Evolutionary conservation across 2,113 vertebrate genomes (phyloP).

Genomic region (Gulo gulo): DNA sequence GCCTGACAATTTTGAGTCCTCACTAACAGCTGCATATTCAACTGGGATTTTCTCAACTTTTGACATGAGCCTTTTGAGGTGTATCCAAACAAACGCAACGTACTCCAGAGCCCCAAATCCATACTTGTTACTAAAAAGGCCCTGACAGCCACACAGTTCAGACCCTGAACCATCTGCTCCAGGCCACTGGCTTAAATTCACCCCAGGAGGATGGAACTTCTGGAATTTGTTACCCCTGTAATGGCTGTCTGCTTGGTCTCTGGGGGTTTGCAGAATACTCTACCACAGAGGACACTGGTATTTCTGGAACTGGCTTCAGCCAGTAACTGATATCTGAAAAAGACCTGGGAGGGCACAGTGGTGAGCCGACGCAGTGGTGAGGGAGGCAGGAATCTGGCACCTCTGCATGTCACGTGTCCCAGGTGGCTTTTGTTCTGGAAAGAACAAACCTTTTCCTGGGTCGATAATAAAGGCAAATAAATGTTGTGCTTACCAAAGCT

Average conservation of each 20-base stretch:
- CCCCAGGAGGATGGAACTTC: not conserved
- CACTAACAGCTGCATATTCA: not conserved
- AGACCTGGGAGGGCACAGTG: not conserved
- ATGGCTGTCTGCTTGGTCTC: slow-evolving; percentile 3
- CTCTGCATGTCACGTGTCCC: not conserved
- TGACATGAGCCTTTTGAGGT: not conserved
- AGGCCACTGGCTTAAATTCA: not conserved
- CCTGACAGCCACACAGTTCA: not conserved
- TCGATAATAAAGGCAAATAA: slow-evolving; percentile 36
- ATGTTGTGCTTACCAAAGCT: slow-evolving; percentile 12
- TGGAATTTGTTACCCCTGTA: not conserved
- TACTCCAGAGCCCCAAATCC: not conserved
- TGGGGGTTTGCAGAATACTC: not conserved
- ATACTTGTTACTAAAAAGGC: not conserved
- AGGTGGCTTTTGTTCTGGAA: slow-evolving; percentile 29
- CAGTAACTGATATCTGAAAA: not conserved
- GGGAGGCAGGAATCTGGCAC: not conserved
- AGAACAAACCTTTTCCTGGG: not conserved
- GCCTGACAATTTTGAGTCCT: not conserved
- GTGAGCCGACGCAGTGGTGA: not conserved
- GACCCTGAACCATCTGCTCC: not conserved
- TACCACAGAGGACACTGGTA: not conserved
- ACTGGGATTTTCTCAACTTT: not conserved
- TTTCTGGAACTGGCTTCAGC: not conserved
- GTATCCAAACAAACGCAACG: not conserved